Conservation (phyloP, 2,113 vertebrate genomes). For the Baryphthengus martii region DNA sequence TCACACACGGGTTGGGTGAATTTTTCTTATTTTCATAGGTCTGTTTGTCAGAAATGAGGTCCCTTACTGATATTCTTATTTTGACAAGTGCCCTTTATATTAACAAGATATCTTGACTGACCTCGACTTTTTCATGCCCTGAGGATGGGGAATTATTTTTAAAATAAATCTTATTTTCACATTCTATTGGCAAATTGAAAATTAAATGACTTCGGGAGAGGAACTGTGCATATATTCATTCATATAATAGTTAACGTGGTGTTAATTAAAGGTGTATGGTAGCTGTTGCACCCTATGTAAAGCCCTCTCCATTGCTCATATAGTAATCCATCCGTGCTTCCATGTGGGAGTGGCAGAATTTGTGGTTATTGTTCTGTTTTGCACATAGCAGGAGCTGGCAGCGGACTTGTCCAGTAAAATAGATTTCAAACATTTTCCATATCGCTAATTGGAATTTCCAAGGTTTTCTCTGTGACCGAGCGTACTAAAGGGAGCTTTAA, state of each 20-base stretch:
- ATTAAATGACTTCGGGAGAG: neutral
- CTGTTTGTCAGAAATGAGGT: neutral
- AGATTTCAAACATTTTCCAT: conserved; percentile 57
- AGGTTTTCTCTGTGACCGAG: conserved; percentile 61
- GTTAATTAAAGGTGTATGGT: neutral
- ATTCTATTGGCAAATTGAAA: neutral
- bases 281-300: neutral
- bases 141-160: neutral
- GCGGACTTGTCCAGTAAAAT: conserved; percentile 39
- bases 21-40: fast-evolving
- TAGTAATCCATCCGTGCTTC: neutral
- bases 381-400: conserved; percentile 44
- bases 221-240: neutral
- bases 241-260: neutral
- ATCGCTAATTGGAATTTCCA: conserved; percentile 69
- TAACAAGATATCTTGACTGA: neutral
- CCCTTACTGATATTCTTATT: neutral
- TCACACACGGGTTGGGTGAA: neutral
- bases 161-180: neutral
- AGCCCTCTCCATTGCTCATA: neutral
- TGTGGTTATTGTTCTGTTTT: conserved; percentile 47
- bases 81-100: neutral
- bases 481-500: conserved; percentile 62
- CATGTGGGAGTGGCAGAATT: neutral
- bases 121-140: neutral